phyloP scores from a whole-genome alignment of 2,113 vertebrate genomes.

The Hyperopisus bebe region DNA sequence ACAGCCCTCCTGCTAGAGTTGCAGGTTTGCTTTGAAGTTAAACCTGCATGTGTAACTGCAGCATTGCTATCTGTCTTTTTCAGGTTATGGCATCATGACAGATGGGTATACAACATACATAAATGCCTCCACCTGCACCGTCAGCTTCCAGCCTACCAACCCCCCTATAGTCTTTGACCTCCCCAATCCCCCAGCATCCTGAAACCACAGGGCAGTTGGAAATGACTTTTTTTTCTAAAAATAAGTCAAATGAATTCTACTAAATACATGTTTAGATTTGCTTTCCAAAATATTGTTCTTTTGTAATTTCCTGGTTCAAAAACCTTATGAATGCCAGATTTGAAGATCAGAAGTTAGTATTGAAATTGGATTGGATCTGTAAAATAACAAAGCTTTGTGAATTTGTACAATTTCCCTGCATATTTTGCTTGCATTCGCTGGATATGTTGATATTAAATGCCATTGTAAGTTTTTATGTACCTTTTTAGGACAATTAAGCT shows the following conservation, averaged over 20 bases:
- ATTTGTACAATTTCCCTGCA: conserved; percentile 75
- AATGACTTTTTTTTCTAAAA: conserved; percentile 70
- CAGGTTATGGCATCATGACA: conserved; percentile 97
- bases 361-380: conserved; percentile 75
- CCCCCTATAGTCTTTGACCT: conserved; percentile 97
- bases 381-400: conserved; percentile 78
- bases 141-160: conserved; percentile 98
- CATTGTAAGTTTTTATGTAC: conserved; percentile 63
- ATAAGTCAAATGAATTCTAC: conserved; percentile 56
- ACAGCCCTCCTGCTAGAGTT: not conserved
- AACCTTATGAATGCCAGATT: not conserved
- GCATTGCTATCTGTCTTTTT: conserved; percentile 30
- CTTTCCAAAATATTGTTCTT: conserved; percentile 68
- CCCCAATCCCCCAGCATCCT: conserved; percentile 88
- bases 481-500: conserved; percentile 78
- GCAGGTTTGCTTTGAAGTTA: not conserved
- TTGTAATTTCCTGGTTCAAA: conserved; percentile 71
- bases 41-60: not conserved
- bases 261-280: conserved; percentile 42
- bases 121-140: conserved; percentile 92
- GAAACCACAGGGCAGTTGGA: conserved; percentile 60
- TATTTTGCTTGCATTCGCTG: conserved; percentile 49
- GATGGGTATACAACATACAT: conserved; percentile 94
- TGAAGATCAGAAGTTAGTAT: conserved; percentile 59
- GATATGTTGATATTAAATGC: conserved; percentile 54